Evolutionary conservation across 2,888 invertebrate genomes (phyloP).

Genomic region (Thysanoteuthis rhombus): DNA sequence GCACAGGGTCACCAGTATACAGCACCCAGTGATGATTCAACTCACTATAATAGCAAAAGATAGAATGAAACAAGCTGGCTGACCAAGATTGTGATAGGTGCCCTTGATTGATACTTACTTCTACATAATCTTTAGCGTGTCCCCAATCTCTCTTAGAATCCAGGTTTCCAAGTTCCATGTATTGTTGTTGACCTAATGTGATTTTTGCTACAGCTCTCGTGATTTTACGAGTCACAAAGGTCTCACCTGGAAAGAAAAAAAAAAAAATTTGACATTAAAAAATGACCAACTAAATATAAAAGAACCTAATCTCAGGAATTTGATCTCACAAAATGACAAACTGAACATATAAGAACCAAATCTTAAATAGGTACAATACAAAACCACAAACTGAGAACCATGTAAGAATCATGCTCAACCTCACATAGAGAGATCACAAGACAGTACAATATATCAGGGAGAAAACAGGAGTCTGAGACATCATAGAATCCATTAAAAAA

Average conservation of each 20-base stretch:
- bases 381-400: no score
- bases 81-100: background rate
- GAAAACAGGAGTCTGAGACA: no score
- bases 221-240: slow-evolving; percentile 97
- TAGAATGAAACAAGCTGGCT: background rate
- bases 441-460: no score
- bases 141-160: slow-evolving; percentile 99
- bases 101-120: slow-evolving; percentile 72
- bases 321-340: no score
- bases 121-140: slow-evolving; percentile 85
- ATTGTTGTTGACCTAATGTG: slow-evolving; percentile 83
- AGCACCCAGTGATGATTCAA: background rate
- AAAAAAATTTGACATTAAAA: background rate
- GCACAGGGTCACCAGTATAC: background rate
- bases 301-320: no score
- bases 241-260: slow-evolving; percentile 76
- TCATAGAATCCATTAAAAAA: no score
- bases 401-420: no score
- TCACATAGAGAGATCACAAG: no score
- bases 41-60: no score
- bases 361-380: no score
- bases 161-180: slow-evolving; percentile 90
- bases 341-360: background rate
- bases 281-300: no score
- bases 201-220: slow-evolving; percentile 98